A percentile compares a stretch with the other conserved stretches of the same genome.
Conservation (phyloP, 1,140 invertebrate species). For the Scylla paramamosain region DNA sequence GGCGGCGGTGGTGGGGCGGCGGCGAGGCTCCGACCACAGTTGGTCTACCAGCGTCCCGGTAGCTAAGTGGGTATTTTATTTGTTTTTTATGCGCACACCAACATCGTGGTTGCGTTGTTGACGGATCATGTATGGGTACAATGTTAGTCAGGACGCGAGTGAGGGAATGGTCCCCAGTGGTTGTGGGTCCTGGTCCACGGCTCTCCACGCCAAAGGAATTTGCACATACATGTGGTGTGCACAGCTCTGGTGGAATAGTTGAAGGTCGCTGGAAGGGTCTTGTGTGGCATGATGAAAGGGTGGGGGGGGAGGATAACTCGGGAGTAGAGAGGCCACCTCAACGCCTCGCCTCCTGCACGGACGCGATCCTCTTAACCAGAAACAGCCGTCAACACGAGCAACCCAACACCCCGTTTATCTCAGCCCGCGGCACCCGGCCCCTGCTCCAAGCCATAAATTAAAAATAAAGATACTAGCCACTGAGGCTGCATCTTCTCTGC, state of each 20-base stretch:
- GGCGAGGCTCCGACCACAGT: slow-evolving; percentile 59
- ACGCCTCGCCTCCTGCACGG: not conserved
- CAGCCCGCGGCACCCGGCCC: not conserved
- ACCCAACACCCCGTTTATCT: slow-evolving; percentile 9
- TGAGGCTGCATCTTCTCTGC: not conserved
- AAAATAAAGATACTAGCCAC: not conserved
- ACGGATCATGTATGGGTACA: not conserved
- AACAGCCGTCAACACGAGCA: slow-evolving; percentile 11
- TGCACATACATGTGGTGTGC: slow-evolving; percentile 17
- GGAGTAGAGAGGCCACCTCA: not conserved
- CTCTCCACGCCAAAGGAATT: not conserved
- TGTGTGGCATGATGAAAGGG: slow-evolving; percentile 11
- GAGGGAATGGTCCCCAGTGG: not conserved
- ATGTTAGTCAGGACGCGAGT: not conserved
- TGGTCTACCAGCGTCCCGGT: slow-evolving; percentile 65
- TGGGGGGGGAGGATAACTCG: not conserved
- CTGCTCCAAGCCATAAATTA: not conserved
- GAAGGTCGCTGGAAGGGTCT: slow-evolving; percentile 18
- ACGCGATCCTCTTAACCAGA: slow-evolving; percentile 1
- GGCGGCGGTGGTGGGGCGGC: slow-evolving; percentile 57
- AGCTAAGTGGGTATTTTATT: slow-evolving; percentile 75
- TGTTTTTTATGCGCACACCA: slow-evolving; percentile 67
- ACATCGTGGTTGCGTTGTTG: slow-evolving; percentile 47
- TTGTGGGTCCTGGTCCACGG: not conserved
- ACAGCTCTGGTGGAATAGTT: not conserved